Conservation (phyloP, 2,888 invertebrate species). For the Luperina testacea region DNA sequence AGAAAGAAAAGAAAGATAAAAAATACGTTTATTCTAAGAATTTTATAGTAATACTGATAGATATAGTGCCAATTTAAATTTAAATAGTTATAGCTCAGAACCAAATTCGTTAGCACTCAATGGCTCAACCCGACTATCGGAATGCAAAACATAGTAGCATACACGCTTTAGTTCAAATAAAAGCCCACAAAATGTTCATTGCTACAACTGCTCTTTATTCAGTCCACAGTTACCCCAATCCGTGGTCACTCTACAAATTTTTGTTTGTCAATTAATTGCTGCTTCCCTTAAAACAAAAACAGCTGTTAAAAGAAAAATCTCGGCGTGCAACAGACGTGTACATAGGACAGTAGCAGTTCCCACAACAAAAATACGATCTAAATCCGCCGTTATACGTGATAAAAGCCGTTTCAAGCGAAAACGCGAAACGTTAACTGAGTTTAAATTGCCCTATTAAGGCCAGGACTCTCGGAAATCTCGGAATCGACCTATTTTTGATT, state of each 20-base stretch:
- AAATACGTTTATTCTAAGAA: background rate
- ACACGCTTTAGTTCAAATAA: too few species aligned
- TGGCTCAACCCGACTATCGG: background rate
- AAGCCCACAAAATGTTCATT: background rate
- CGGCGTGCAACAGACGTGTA: slow-evolving; percentile 53
- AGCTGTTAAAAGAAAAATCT: slow-evolving; percentile 57
- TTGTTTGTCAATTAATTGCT: slow-evolving; percentile 37
- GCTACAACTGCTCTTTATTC: background rate
- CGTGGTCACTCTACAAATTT: slow-evolving; percentile 23
- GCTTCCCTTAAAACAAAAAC: slow-evolving; percentile 36
- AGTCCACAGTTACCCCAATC: background rate
- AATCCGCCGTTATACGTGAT: slow-evolving; percentile 77
- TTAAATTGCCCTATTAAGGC: slow-evolving; percentile 80
- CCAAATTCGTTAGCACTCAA: background rate
- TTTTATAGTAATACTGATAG: too few species aligned
- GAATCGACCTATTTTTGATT: too few species aligned
- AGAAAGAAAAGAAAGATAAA: background rate
- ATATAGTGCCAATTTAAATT: background rate
- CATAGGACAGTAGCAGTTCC: slow-evolving; percentile 61
- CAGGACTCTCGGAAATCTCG: too few species aligned
- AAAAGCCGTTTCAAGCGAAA: slow-evolving; percentile 75
- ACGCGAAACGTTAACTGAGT: slow-evolving; percentile 77
- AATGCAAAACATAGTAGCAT: background rate
- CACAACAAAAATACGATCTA: slow-evolving; percentile 72
- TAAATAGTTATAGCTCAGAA: background rate